Base-by-base conservation (phyloP, 2,888 invertebrate species). In the Meganola albula region DNA sequence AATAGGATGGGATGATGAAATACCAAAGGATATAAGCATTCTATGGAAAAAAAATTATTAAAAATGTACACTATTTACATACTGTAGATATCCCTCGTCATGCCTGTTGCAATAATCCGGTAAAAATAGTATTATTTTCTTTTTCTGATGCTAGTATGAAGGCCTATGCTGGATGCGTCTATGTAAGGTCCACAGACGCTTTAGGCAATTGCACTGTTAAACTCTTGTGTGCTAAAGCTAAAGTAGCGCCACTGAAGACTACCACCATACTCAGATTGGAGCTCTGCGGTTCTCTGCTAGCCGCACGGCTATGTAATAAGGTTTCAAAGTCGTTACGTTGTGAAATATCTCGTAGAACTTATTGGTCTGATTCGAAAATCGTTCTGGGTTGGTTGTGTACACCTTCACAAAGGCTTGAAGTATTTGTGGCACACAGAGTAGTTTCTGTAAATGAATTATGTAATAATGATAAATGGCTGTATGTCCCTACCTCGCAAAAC, bases 351-450 rank as follows among this genome's bases (percentile, higher is more conserved):
- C n/a, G n/a, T n/a, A 12, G 20, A 18, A 23, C 6, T 2, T 23
- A 18, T 27, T 35, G 30, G 35, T 27, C 27, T 1, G 20, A 31
- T 10, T 35, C 31, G 3, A 35, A 16, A 27, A 31, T 35, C 2
- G 30, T 31, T 23, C 21, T 27, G 12, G 30, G 35, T 30, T 35
- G 35, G 26, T 23, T 31, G 21, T 27, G 10, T 3, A 27, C 30
- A 1, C 26, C 25, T 18, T 13, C 35, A 16, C n/a, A 18, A n/a
- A n/a, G n/a, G n/a, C n/a, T n/a, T n/a, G n/a, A n/a, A n/a, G n/a
- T 13, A 2, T 31, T 31, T 23, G 27, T 35, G 3, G 22, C 26
- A 18, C 9, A 35, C 10, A 9, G 35, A 2, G 30, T 35, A 1
- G 23, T n/a, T 4, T 12, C 14, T 10, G 4, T 35, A 8, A 8